Base-by-base conservation (phyloP, 92 coral and sea anemone genomes). In the Umimayanthus chanpuru region DNA sequence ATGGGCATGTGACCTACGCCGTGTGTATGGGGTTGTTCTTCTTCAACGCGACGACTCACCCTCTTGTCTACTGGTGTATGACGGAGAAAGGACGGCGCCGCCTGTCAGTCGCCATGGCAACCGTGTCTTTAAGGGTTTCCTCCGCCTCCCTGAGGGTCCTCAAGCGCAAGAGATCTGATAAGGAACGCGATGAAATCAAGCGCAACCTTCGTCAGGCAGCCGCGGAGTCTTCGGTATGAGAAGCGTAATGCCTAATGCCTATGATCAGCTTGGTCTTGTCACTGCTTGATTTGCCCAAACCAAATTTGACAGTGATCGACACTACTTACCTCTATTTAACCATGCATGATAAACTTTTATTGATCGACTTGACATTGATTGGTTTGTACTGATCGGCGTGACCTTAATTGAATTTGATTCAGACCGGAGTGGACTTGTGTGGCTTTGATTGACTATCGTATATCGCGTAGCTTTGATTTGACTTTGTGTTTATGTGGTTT, bases 51-150 rank as follows among this genome's bases (percentile, higher is more conserved):
- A 29, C 81, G 2, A 78, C 40, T 23, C 81, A 78, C 9, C 81
- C 81, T 4, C 81, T 78, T 21, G 81, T 78, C 81, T 78, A 78
- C 14, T 78, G 81, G 81, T 78, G 28, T 9, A 78, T 78, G 81
- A 78, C 81, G 21, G 81, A 78, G 58, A 47, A 30, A 1, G 81
- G 81, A 6, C 65, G 32, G 81, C 81, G 66, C 81, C 28, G 7
- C 9, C 66, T 78, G 14, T 10, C 14, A 23, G 65, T 39, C 16
- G 81, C 58, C 6, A 4, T 78, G 28, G 39, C 81, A 0, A 78
- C 9, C 66, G 30, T 78, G 66, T 78, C 81, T 25, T 20, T 9
- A 25, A 61, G 68, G 68, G 26, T 61, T 25, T 61, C 68, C 1
- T 20, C 25, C 68, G 25, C 68, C 15, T 61, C 68, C 25, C 68